These are phyloP conservation scores for Drosophila limbata DNA, from an alignment of 2,888 invertebrate species.

Conservation along the genomic window DNA sequence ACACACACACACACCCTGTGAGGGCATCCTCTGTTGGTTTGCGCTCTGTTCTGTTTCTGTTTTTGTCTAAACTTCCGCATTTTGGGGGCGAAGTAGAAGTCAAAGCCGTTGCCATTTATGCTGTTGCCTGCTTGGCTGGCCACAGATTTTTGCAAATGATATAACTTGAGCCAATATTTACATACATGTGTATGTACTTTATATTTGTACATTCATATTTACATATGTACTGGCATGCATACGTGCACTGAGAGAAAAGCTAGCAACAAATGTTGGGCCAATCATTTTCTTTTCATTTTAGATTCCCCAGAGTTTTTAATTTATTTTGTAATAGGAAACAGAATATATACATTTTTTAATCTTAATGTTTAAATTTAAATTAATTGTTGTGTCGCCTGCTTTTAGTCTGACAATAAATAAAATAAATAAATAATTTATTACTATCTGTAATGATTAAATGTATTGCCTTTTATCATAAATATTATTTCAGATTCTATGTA, in stretches of 20 bases:
- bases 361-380: too few relatives aligned
- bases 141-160: constrained; percentile 77
- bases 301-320: too few relatives aligned
- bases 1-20: constrained; percentile 5
- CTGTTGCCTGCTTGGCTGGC: constrained; percentile 71
- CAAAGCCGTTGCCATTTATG: constrained; percentile 59
- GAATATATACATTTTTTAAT: too few relatives aligned
- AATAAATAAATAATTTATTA: too few relatives aligned
- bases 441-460: too few relatives aligned
- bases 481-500: too few relatives aligned
- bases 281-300: too few relatives aligned
- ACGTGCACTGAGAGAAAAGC: constrained; percentile 18
- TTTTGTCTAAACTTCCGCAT: constrained; percentile 73
- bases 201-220: constrained; percentile 36
- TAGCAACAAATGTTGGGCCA: too few relatives aligned
- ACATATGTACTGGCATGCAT: constrained; percentile 12
- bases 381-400: too few relatives aligned
- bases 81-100: constrained; percentile 64
- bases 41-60: constrained; percentile 31
- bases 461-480: too few relatives aligned
- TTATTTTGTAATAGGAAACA: too few relatives aligned
- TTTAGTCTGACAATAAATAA: too few relatives aligned
- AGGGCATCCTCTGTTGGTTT: constrained; percentile 6
- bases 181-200: constrained; percentile 54
- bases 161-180: constrained; percentile 77